Percentiles rank a stretch among this genome's conserved stretches.
phyloP scores from a whole-genome alignment of 2,888 invertebrate species.

The Zele albiditarsus region DNA sequence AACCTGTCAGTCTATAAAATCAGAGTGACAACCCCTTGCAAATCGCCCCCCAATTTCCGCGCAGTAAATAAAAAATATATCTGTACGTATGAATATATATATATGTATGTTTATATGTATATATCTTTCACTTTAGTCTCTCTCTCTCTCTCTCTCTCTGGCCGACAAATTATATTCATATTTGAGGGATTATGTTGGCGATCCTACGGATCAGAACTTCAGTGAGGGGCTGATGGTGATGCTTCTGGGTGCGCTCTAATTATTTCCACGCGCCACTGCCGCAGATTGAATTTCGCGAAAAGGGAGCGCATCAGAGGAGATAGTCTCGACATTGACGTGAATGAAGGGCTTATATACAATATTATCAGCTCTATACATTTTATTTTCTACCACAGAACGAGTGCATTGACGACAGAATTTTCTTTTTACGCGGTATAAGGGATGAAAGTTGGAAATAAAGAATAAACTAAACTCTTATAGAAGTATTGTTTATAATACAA shows the following conservation, averaged over 20 bases:
- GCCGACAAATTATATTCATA: conserved; percentile 71
- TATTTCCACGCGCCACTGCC: conserved; percentile 64
- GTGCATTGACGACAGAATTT: too few relatives aligned
- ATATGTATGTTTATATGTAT: neutral
- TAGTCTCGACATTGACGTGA: conserved; percentile 15
- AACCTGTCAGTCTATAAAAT: conserved; percentile 33
- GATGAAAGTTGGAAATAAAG: neutral
- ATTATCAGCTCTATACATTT: neutral
- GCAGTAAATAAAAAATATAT: neutral
- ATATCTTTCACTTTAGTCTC: neutral
- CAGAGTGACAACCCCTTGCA: conserved; percentile 31
- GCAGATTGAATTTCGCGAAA: conserved; percentile 66
- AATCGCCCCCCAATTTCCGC: neutral
- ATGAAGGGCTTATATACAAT: neutral
- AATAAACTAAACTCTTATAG: too few relatives aligned
- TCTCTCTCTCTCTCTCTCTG: conserved; percentile 29
- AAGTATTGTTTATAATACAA: neutral
- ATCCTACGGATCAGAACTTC: conserved; percentile 68
- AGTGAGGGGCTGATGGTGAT: conserved; percentile 57
- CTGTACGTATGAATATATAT: neutral
- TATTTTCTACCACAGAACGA: neutral
- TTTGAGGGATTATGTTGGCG: conserved; percentile 67
- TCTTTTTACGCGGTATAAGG: neutral
- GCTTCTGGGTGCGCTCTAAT: conserved; percentile 64
- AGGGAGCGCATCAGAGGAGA: conserved; percentile 10